Evolutionary conservation across 2,888 invertebrate genomes (phyloP), one percentile per base, ranked within the genome.

Genomic region (Tetragonula carbonaria): DNA sequence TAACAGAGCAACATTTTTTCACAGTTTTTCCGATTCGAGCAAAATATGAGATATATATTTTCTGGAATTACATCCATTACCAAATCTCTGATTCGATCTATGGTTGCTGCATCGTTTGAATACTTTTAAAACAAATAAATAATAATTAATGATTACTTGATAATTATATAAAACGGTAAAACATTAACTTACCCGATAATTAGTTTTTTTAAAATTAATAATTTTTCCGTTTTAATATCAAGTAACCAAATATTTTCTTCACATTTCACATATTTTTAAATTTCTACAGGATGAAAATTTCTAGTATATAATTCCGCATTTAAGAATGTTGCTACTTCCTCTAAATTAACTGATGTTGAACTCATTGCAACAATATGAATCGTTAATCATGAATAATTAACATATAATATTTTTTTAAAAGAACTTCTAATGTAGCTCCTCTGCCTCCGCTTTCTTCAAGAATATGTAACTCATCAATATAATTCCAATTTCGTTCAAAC

Each of bases 281-380:
- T 95, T 93, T 97, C 96, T 2, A 99, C 97, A 0, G 99, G 99
- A 65, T 99, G 96, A 95, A 99, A 99, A 93, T 98, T 96, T 80
- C 97, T 96, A 21, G 96, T 96, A 94, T 97, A 99, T 21, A 98
- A 95, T 74, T 97, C 97, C 0, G 99, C 97, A 76, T 96, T 96
- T 2, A 99, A 95, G 95, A 99, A 99, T 76, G 94, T 92, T 0
- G 97, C 96, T 66, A 99, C 93, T 92, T 99, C 98, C 94, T 76
- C 94, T 76, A 99, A 95, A 95, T 99, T 99, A 80, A 98, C 98
- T 90, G 99, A 97, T 0, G 99, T 99, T 0, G 99, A 99, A 94
- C 98, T 99, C 99, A 99, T 99, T 38, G 98, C 99, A 28, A 99
- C 96, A 80, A 99, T 97, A 94, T 99, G 99, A 82, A 98, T 97